phyloP scores from a whole-genome alignment of 2,113 vertebrate genomes.

The Hemibagrus wyckioides region DNA sequence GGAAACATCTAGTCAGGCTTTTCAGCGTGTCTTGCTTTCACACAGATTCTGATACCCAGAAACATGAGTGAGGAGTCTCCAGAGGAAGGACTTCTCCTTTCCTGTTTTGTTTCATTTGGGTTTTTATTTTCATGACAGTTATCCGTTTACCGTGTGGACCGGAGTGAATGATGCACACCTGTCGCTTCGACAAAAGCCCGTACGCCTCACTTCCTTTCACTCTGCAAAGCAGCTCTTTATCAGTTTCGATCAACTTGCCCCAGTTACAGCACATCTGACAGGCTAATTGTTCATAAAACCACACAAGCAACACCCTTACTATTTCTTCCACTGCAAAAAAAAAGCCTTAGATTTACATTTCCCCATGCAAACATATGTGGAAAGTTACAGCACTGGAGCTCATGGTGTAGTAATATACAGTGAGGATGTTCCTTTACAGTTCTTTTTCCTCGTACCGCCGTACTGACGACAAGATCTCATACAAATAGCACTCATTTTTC shows the following conservation, averaged over 20 bases:
- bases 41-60: not conserved
- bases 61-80: not conserved
- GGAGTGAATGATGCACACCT: conserved; percentile 30
- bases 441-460: not conserved
- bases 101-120: not conserved
- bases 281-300: not conserved
- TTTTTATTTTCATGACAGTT: not conserved
- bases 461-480: not conserved
- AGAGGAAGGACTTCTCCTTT: not conserved
- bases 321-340: too few species aligned
- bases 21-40: not conserved
- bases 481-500: too few species aligned
- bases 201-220: not conserved
- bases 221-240: not conserved
- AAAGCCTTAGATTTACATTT: not conserved
- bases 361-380: not conserved
- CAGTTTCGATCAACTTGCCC: not conserved
- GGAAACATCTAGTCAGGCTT: not conserved
- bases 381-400: not conserved
- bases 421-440: not conserved
- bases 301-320: not conserved
- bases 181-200: not conserved
- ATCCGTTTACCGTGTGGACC: not conserved
- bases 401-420: not conserved
- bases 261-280: conserved; percentile 3